Conservation (phyloP, 2,888 invertebrate species). For the Smittia sp. region DNA sequence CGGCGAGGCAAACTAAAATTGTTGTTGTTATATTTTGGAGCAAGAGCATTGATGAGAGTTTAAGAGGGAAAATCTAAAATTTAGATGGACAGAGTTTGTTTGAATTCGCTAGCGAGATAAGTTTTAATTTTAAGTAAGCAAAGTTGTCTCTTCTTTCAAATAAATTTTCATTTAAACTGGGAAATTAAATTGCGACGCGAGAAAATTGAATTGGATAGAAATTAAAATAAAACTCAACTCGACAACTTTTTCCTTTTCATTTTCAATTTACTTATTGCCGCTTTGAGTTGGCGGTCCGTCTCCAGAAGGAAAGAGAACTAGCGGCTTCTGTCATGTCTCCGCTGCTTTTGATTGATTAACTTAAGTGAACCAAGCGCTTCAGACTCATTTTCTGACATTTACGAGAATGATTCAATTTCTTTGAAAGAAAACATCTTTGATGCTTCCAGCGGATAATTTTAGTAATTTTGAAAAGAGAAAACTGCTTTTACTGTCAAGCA, state of each 20-base stretch:
- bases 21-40: constrained; percentile 24
- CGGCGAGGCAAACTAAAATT: constrained; percentile 19
- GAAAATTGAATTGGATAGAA: constrained; percentile 9
- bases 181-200: not conserved
- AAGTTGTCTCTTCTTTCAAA: not conserved
- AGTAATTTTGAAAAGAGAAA: not conserved
- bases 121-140: not conserved
- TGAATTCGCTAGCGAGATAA: not conserved
- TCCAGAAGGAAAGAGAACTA: not conserved
- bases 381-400: not conserved
- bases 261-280: not conserved
- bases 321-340: constrained; percentile 1
- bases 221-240: not conserved
- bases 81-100: constrained; percentile 23
- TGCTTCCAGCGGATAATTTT: not conserved
- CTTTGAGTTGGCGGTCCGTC: not conserved
- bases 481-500: constrained; percentile 7
- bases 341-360: constrained; percentile 10
- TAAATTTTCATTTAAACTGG: not conserved
- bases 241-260: not conserved
- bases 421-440: not conserved
- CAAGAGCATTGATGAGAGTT: not conserved
- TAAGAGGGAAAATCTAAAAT: constrained; percentile 25
- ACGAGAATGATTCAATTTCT: not conserved
- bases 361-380: not conserved